Percentiles rank a stretch among this genome's conserved stretches.
phyloP scores from a whole-genome alignment of 2,797 vertebrate genomes.

The Cheirogaleus major region DNA sequence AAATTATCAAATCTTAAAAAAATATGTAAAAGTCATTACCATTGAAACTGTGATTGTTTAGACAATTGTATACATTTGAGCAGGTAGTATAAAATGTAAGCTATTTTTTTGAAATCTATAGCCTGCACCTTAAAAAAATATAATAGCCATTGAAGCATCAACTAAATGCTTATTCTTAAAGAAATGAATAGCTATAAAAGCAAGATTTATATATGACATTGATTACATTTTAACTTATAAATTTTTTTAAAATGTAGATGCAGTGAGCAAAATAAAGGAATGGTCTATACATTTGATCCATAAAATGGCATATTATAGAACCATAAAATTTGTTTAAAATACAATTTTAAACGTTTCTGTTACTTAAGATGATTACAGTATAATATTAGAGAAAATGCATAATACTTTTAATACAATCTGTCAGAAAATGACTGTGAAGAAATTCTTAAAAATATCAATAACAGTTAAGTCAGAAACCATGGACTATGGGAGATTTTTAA shows the following conservation, averaged over 20 bases:
- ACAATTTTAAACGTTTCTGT: background rate
- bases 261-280: background rate
- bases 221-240: background rate
- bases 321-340: background rate
- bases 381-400: background rate
- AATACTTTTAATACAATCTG: background rate
- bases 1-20: background rate
- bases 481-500: background rate
- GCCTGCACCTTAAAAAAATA: background rate
- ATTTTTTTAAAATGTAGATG: background rate
- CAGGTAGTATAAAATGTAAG: background rate
- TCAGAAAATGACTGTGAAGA: background rate
- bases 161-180: background rate
- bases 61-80: background rate
- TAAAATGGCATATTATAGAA: background rate
- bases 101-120: background rate
- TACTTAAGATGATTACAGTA: background rate
- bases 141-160: background rate
- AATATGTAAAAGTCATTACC: background rate
- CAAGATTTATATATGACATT: background rate
- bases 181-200: background rate
- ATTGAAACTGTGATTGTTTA: background rate
- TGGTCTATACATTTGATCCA: background rate
- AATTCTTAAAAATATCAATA: slow-evolving; percentile 11
- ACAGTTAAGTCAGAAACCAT: background rate